Conservation (phyloP, 2,113 vertebrate genomes). For the Octodon degus region DNA sequence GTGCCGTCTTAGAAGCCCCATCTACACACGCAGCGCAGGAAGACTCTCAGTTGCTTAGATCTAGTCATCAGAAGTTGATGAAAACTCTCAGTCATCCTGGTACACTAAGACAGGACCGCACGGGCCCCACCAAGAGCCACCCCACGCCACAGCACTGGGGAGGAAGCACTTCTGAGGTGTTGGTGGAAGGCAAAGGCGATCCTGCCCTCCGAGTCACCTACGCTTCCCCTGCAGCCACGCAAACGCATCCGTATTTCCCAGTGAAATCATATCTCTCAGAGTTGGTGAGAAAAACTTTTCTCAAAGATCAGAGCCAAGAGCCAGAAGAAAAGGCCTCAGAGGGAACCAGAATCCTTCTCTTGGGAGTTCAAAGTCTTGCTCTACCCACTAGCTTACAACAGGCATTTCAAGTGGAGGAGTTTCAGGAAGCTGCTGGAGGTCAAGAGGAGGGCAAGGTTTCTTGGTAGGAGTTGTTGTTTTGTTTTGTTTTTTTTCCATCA, state of each 20-base stretch:
- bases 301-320: slow-evolving; percentile 64
- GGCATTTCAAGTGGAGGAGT: slow-evolving; percentile 54
- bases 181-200: not conserved
- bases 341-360: slow-evolving; percentile 52
- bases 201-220: not conserved
- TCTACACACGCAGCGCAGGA: not conserved
- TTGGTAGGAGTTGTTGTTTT: not conserved
- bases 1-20: not conserved
- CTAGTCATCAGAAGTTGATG: not conserved
- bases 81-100: not conserved
- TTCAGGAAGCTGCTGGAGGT: slow-evolving; percentile 67
- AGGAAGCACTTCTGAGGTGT: not conserved
- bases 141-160: accelerated
- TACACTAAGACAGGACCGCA: not conserved
- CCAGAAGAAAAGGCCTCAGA: slow-evolving; percentile 60
- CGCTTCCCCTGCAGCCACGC: not conserved
- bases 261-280: not conserved
- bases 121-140: not conserved
- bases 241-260: slow-evolving; percentile 45
- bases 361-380: slow-evolving; percentile 70
- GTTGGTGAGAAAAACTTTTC: slow-evolving; percentile 54
- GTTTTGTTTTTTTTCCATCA: not conserved
- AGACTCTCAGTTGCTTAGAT: not conserved
- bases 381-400: slow-evolving; percentile 56
- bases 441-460: slow-evolving; percentile 55